These are phyloP conservation scores for Conistra vaccinii DNA, from an alignment of 2,888 invertebrate species.

Conservation along the genomic window DNA sequence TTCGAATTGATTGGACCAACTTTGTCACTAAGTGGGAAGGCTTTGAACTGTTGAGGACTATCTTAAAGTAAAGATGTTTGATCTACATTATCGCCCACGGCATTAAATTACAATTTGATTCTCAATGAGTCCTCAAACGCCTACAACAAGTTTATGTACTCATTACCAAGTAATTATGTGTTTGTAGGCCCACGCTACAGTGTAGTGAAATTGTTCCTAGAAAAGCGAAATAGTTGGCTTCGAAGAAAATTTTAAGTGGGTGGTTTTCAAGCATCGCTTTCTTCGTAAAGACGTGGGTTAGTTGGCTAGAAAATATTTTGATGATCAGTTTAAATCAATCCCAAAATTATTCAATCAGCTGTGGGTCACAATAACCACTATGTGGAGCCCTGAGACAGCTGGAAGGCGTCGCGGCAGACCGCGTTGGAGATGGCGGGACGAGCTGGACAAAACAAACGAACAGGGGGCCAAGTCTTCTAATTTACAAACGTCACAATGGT, in stretches of 20 bases:
- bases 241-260: slow-evolving; percentile 29
- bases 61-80: neutral
- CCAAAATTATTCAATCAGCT: no score
- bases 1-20: neutral
- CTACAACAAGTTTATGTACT: slow-evolving; percentile 27
- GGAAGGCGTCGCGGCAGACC: no score
- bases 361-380: no score
- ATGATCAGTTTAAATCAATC: neutral
- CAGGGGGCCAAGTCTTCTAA: no score
- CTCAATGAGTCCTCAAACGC: slow-evolving; percentile 29
- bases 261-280: slow-evolving; percentile 22
- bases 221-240: slow-evolving; percentile 23
- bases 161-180: slow-evolving; percentile 33
- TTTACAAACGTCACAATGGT: no score
- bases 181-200: slow-evolving; percentile 18
- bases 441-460: no score
- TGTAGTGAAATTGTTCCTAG: slow-evolving; percentile 42
- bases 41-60: neutral
- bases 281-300: slow-evolving; percentile 5
- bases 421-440: no score
- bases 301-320: neutral
- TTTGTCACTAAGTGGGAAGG: neutral
- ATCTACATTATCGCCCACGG: neutral
- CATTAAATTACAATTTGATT: slow-evolving; percentile 8
- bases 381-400: no score